These are phyloP conservation scores for Thera britannica DNA, from an alignment of 2,888 invertebrate genomes.

Conservation along the genomic window DNA sequence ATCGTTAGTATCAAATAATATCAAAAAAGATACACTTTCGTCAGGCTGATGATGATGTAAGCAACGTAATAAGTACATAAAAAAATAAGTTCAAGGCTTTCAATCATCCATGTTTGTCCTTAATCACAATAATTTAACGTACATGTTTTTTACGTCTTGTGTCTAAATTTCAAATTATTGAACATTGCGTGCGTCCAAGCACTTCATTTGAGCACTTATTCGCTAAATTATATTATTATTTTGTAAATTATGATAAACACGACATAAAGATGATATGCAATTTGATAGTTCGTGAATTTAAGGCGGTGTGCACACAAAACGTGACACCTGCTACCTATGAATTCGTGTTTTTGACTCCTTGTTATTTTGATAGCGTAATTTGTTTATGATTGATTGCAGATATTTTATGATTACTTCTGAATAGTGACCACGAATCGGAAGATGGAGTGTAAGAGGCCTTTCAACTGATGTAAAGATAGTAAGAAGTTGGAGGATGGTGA, in stretches of 20 bases:
- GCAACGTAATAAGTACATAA: too few relatives aligned
- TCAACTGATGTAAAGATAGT: too few relatives aligned
- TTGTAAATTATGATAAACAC: conserved; percentile 18
- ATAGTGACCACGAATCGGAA: too few relatives aligned
- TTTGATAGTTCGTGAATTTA: conserved; percentile 3
- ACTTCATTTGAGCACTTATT: conserved; percentile 18
- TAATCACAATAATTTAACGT: not conserved
- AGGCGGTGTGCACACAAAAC: not conserved
- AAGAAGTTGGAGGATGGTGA: too few relatives aligned
- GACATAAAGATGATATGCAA: conserved; percentile 4
- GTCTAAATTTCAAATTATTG: not conserved
- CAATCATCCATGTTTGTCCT: not conserved
- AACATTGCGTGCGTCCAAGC: conserved; percentile 21
- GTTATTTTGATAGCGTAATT: not conserved
- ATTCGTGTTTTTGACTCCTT: not conserved
- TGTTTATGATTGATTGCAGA: not conserved
- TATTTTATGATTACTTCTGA: too few relatives aligned
- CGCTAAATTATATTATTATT: conserved; percentile 17
- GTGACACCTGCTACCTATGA: not conserved
- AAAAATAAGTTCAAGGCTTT: not conserved
- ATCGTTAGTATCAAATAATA: too few relatives aligned
- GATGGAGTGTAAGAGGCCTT: too few relatives aligned
- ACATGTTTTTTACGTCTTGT: not conserved
- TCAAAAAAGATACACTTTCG: too few relatives aligned
- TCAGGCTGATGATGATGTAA: too few relatives aligned